Base-by-base conservation (phyloP, 2,797 vertebrate genomes). In the Staurois parvus region DNA sequence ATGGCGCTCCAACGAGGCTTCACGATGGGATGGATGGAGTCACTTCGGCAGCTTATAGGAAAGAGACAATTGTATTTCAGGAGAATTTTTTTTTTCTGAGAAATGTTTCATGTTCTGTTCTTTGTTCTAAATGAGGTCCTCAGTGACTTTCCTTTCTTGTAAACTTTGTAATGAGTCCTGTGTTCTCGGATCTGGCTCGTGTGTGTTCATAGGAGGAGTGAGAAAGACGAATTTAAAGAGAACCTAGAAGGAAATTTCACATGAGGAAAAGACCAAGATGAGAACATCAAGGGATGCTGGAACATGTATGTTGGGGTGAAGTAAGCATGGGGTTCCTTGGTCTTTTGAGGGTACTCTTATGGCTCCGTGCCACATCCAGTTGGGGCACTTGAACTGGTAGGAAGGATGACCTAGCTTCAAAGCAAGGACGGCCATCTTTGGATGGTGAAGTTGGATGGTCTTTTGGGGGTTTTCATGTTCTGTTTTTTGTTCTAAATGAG, bases 21-120 rank as follows among this genome's bases (percentile, higher is more conserved):
- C 48, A 52, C 48, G 4, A 17, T 84, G 83, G 21, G 32, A 2
- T n/a, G 10, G 24, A 11, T 45, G 80, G 90, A 87, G 88, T 68
- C 90, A 85, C 85, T 79, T 85, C 88, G 29, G 19, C 48, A 4
- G 10, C 13, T 88, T 89, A 87, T 87, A 90, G 77, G 85, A 26
- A 68, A 9, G 37, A 62, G 67, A 6, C 42, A 9, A 1, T 3
- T 26, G 15, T 67, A 67, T 62, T 83, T 69, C 48, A 59, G n/a
- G 75, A 19, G 52, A 52, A 24, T 40, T 77, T 29, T 32, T 30
- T 66, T 0, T 29, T 62, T 59, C 0, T 69, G 15, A 12, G 15
- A 32, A 72, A 34, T 59, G 66, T 84, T 78, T 84, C 75, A 56
- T 81, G 67, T 69, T 56, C 34, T 40, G 4, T 37, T n/a, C 37